These are phyloP conservation scores for Paracentrotus lividus DNA, from an alignment of 53 echinoderm and acorn worm species.

Conservation along the genomic window DNA sequence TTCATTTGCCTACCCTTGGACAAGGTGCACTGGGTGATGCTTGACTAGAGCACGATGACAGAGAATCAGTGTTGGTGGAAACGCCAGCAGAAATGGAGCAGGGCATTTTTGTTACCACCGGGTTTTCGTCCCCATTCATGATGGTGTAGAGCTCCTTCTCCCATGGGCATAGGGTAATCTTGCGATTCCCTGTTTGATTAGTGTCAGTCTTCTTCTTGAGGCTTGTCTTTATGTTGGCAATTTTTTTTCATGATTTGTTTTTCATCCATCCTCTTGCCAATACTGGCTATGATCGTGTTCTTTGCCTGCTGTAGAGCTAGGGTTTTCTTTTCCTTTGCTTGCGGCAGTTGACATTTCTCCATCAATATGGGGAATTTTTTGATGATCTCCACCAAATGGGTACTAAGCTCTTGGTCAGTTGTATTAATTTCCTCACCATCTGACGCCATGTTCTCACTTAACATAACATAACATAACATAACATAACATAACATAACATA, in stretches of 20 bases:
- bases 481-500: too few relatives aligned
- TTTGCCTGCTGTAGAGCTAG: constrained; percentile 14
- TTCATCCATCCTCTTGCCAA: constrained; percentile 32
- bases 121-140: too few relatives aligned
- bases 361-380: not conserved
- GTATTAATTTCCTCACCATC: not conserved
- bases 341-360: constrained; percentile 31
- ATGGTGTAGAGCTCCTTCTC: constrained; percentile 41
- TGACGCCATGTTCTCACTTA: too few relatives aligned
- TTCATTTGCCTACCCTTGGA: too few relatives aligned
- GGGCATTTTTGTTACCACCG: too few relatives aligned
- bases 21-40: too few relatives aligned
- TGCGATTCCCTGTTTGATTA: constrained; percentile 35
- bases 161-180: constrained; percentile 50
- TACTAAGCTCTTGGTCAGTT: not conserved
- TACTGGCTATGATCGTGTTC: not conserved
- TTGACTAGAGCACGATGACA: too few relatives aligned
- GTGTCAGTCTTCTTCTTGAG: constrained; percentile 34
- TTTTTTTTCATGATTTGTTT: constrained; percentile 46
- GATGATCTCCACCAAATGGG: not conserved
- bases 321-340: constrained; percentile 52
- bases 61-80: too few relatives aligned
- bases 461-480: too few relatives aligned
- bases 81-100: too few relatives aligned
- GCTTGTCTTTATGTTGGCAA: constrained; percentile 51